phyloP scores from a whole-genome alignment of 2,797 vertebrate genomes.

The Eutrigla gurnardus region DNA sequence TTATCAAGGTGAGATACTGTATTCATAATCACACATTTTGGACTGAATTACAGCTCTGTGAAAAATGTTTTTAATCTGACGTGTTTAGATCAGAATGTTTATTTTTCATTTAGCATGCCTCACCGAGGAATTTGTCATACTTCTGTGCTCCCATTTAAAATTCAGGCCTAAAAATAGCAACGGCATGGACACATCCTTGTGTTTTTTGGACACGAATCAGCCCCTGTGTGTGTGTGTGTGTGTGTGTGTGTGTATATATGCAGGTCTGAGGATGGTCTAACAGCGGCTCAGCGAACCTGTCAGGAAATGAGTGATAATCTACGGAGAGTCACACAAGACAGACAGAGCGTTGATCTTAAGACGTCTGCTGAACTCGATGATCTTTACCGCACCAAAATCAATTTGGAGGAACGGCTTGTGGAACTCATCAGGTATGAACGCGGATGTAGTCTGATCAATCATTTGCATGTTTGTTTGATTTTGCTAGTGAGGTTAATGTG shows the following conservation, averaged over 20 bases:
- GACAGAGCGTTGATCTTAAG: constrained; percentile 87
- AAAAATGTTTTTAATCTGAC: constrained; percentile 45
- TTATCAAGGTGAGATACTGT: constrained; percentile 87
- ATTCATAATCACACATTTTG: constrained; percentile 68
- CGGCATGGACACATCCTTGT: background rate
- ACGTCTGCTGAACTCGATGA: constrained; percentile 92
- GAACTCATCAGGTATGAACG: constrained; percentile 89
- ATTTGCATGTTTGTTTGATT: background rate
- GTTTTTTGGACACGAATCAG: background rate
- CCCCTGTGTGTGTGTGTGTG: background rate
- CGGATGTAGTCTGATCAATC: background rate
- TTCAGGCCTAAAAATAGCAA: background rate
- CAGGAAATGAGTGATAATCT: constrained; percentile 87
- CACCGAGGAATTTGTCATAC: background rate
- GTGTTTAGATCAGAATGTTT: constrained; percentile 39
- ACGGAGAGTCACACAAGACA: constrained; percentile 82
- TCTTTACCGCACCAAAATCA: constrained; percentile 92
- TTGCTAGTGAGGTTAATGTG: background rate
- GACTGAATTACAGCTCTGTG: constrained; percentile 60
- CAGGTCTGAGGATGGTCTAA: constrained; percentile 87
- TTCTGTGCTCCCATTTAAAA: constrained; percentile 9
- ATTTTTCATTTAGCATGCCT: constrained; percentile 17
- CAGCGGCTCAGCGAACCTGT: constrained; percentile 80
- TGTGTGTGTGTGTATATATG: constrained; percentile 1
- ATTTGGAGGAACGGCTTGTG: constrained; percentile 94